Evolutionary conservation across 2,888 invertebrate species (phyloP).

Genomic region (Tribolium freemani): DNA sequence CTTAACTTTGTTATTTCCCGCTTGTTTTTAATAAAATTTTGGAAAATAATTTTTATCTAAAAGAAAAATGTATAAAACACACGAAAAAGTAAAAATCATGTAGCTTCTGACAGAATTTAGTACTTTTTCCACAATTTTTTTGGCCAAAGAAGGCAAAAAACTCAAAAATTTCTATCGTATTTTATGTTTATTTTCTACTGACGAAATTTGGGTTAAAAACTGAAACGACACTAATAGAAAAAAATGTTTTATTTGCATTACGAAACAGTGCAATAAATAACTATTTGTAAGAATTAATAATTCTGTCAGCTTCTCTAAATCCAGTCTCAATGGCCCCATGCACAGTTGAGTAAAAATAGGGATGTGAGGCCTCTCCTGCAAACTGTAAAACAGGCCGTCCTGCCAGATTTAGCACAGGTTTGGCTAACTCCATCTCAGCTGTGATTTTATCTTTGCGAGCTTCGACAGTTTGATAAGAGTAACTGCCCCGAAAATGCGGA

Average conservation of each 20-base stretch:
- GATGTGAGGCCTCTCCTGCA: slow-evolving; percentile 41
- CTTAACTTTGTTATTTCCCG: no score
- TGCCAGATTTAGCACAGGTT: slow-evolving; percentile 19
- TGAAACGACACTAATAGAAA: no score
- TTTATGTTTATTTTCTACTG: no score
- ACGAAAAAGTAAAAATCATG: no score
- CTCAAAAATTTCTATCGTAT: no score
- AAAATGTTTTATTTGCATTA: not conserved
- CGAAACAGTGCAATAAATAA: not conserved
- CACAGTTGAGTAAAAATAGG: slow-evolving; percentile 36
- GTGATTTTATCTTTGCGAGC: slow-evolving; percentile 22
- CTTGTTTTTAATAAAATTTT: no score
- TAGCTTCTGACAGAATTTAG: no score
- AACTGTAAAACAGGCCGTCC: slow-evolving; percentile 34
- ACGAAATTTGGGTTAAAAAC: no score
- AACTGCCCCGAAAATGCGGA: slow-evolving; percentile 54
- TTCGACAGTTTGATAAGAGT: slow-evolving; percentile 52
- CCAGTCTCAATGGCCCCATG: slow-evolving; percentile 42
- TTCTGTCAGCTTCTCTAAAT: slow-evolving; percentile 37
- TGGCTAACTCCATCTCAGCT: slow-evolving; percentile 26
- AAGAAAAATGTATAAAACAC: no score
- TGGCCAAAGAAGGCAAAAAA: no score
- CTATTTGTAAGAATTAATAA: slow-evolving; percentile 38
- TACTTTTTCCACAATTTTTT: no score
- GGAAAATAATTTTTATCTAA: no score